Conservation (phyloP, 2,888 invertebrate genomes). For the Ophion slaviceki region DNA sequence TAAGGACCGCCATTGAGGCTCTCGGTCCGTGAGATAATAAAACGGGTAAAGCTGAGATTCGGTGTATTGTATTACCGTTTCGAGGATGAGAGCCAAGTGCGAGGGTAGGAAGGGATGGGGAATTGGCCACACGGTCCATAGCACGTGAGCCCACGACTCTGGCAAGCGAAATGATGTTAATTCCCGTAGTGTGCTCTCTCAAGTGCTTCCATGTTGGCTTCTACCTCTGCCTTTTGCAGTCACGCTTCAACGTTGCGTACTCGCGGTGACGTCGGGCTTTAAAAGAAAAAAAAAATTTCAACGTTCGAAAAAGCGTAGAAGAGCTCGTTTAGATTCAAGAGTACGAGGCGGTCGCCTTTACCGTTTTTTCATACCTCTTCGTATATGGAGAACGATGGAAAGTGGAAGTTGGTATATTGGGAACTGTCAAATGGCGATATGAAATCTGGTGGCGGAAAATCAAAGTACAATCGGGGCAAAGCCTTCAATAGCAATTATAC, state of each 20-base stretch:
- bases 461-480: no score
- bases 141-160: conserved; percentile 38
- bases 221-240: conserved; percentile 30
- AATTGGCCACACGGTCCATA: conserved; percentile 35
- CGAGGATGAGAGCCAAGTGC: conserved; percentile 7
- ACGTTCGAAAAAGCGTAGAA: conserved; percentile 7
- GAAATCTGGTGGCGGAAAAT: no score
- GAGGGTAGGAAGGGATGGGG: neutral
- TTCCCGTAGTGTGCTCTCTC: conserved; percentile 30
- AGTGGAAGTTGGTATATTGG: conserved; percentile 47
- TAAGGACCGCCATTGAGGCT: conserved; percentile 19
- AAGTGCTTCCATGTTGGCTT: conserved; percentile 13
- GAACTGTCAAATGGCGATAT: no score
- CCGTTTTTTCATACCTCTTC: conserved; percentile 47
- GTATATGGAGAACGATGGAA: conserved; percentile 36
- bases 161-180: conserved; percentile 46
- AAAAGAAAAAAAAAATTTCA: neutral
- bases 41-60: conserved; percentile 44
- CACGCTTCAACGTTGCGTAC: conserved; percentile 5
- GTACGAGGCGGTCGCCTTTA: conserved; percentile 36
- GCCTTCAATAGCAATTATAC: no score
- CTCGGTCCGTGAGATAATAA: conserved; percentile 24
- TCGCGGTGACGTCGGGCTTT: neutral
- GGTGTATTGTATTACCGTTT: conserved; percentile 48
- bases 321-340: conserved; percentile 8